These are phyloP conservation scores for Cryptoprocta ferox DNA, from an alignment of 2,797 vertebrate genomes.

Conservation along the genomic window DNA sequence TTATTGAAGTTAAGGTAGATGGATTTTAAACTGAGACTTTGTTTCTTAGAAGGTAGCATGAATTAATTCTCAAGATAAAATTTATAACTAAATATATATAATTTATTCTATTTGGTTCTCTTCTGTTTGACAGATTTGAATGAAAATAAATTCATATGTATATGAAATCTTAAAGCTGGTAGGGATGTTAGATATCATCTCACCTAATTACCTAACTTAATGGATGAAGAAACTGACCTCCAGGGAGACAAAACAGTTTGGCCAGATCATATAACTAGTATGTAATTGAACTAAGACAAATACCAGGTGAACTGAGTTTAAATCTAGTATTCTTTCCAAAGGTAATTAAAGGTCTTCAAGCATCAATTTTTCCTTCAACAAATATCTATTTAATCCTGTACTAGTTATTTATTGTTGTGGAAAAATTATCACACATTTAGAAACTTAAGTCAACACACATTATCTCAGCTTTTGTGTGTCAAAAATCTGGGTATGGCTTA, in stretches of 20 bases:
- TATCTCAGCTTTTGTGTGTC: background rate
- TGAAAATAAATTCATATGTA: background rate
- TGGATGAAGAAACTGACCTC: background rate
- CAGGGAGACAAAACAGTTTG: background rate
- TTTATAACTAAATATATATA: background rate
- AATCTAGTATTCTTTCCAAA: background rate
- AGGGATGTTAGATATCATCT: background rate
- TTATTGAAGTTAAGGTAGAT: background rate
- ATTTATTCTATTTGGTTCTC: background rate
- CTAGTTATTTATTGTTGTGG: background rate
- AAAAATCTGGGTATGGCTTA: background rate
- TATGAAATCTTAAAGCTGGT: background rate
- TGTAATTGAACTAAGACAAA: background rate
- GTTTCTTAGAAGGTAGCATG: background rate
- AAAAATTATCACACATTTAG: background rate
- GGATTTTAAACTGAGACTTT: background rate
- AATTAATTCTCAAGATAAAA: background rate
- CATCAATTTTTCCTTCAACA: background rate
- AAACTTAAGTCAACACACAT: background rate
- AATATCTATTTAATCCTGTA: background rate
- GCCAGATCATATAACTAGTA: background rate
- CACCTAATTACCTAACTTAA: background rate
- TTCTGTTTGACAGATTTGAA: background rate
- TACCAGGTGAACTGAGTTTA: background rate
- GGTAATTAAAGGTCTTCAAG: background rate